Evolutionary conservation across 2,113 vertebrate species (phyloP).

Genomic region (Engystomops pustulosus): DNA sequence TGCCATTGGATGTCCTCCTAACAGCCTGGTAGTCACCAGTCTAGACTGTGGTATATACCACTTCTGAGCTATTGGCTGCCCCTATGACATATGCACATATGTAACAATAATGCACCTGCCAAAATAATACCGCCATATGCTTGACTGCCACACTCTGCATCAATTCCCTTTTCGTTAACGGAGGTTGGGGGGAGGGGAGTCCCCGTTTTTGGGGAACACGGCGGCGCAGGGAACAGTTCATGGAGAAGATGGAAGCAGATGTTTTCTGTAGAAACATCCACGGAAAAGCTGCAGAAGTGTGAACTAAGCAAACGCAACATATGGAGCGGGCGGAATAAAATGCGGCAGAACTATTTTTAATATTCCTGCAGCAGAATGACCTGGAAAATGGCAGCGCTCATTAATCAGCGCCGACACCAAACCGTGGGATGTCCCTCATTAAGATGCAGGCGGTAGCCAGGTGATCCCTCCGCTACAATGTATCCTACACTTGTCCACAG

Average conservation of each 20-base stretch:
- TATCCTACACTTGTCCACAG: background rate
- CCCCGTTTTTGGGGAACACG: background rate
- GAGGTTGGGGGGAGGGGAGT: background rate
- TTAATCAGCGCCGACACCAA: slow-evolving; percentile 18
- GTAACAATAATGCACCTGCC: too few relatives aligned
- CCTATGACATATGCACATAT: too few relatives aligned
- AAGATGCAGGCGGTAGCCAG: background rate
- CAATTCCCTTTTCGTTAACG: background rate
- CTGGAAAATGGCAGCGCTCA: background rate
- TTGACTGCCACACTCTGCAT: background rate
- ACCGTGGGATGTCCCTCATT: background rate
- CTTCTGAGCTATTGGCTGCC: too few relatives aligned
- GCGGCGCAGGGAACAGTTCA: background rate
- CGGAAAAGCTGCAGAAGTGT: slow-evolving; percentile 22
- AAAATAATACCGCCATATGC: background rate
- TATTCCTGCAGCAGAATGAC: background rate
- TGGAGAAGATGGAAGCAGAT: background rate
- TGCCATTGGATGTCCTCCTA: too few relatives aligned
- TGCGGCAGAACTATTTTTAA: slow-evolving; percentile 10
- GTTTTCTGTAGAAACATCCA: background rate
- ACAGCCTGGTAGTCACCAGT: too few relatives aligned
- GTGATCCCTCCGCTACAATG: background rate
- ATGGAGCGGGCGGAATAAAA: slow-evolving; percentile 3
- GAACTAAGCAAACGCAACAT: background rate
- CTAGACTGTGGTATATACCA: too few relatives aligned